These are phyloP conservation scores for Scomber colias DNA, from an alignment of 2,113 vertebrate genomes.

Conservation along the genomic window DNA sequence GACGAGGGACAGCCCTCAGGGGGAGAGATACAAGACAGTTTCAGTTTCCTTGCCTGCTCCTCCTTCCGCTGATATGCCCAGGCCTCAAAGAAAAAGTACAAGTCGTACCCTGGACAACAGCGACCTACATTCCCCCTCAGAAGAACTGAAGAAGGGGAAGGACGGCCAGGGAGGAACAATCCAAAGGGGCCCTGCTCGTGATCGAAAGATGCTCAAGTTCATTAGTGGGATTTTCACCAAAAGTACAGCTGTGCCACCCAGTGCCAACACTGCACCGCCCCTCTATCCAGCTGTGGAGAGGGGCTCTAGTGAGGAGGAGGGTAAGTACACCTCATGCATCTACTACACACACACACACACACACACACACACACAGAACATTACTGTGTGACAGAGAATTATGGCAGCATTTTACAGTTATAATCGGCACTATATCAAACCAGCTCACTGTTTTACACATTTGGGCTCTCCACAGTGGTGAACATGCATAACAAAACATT, in stretches of 20 bases:
- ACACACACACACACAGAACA: too few species aligned
- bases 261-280: constrained; percentile 77
- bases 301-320: constrained; percentile 86
- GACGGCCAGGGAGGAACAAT: constrained; percentile 76
- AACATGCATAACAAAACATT: background rate
- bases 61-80: constrained; percentile 68
- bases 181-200: constrained; percentile 88
- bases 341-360: background rate
- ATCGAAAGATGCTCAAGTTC: constrained; percentile 97
- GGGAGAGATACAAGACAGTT: constrained; percentile 82
- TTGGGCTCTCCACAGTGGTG: background rate
- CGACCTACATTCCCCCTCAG: constrained; percentile 88
- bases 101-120: constrained; percentile 96
- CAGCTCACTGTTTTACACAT: background rate
- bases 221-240: constrained; percentile 98
- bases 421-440: background rate
- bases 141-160: constrained; percentile 82
- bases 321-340: constrained; percentile 71
- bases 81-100: constrained; percentile 89
- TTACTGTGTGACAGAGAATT: background rate
- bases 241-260: constrained; percentile 85
- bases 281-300: constrained; percentile 81
- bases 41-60: constrained; percentile 76
- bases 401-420: background rate
- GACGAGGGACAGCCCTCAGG: constrained; percentile 82